Conservation (phyloP, 2,888 invertebrate genomes). For the Eupithecia exiguata region DNA sequence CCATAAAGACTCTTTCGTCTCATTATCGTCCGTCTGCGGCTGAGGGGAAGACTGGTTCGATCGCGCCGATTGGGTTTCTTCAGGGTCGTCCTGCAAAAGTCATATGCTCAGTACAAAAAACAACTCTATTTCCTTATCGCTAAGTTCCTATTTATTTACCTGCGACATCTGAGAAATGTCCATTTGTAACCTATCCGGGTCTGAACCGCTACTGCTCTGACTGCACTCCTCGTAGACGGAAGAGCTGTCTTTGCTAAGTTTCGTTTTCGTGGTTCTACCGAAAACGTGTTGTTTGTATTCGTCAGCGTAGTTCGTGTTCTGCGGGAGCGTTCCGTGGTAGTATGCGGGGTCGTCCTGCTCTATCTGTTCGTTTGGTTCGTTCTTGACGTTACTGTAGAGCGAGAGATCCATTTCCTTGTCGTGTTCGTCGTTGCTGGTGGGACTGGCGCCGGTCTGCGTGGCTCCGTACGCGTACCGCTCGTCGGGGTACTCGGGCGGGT, state of each 20-base stretch:
- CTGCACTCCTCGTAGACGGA: constrained; percentile 84
- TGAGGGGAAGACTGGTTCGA: constrained; percentile 79
- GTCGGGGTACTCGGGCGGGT: constrained; percentile 69
- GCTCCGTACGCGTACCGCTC: constrained; percentile 70
- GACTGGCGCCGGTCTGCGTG: constrained; percentile 64
- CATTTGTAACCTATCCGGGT: constrained; percentile 89
- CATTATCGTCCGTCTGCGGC: constrained; percentile 70
- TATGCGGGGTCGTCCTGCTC: constrained; percentile 54
- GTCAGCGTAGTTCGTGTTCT: constrained; percentile 64
- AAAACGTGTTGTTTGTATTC: constrained; percentile 74
- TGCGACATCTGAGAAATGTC: constrained; percentile 85
- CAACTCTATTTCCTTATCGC: constrained; percentile 10
- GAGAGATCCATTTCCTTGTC: constrained; percentile 81
- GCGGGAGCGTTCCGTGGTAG: constrained; percentile 58
- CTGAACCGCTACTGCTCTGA: constrained; percentile 88
- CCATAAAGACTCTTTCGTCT: constrained; percentile 82
- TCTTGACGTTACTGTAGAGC: constrained; percentile 72
- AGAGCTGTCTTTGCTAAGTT: constrained; percentile 73
- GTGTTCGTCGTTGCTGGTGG: constrained; percentile 70
- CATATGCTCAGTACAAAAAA: constrained; percentile 19
- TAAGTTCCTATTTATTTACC: constrained; percentile 52
- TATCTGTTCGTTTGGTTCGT: constrained; percentile 66
- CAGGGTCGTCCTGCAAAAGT: constrained; percentile 72
- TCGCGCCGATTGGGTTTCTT: constrained; percentile 78
- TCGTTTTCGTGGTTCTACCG: constrained; percentile 59